Evolutionary conservation across 2,113 vertebrate genomes (phyloP).

Genomic region (Grammomys surdaster): DNA sequence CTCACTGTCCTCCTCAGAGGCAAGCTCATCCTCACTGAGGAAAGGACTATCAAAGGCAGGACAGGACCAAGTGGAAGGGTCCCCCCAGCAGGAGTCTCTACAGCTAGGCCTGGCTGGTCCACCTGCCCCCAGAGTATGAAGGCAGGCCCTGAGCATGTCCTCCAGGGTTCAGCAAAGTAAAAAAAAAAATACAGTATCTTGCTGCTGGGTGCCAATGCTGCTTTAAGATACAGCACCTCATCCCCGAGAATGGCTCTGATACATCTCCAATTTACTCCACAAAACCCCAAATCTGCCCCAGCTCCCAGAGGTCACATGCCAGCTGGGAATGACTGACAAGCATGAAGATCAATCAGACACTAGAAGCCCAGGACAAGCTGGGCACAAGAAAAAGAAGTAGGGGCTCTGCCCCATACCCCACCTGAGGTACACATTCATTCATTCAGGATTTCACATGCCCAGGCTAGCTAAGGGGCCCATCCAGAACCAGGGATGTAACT

Average conservation of each 20-base stretch:
- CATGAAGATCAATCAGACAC: background rate
- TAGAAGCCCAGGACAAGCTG: background rate
- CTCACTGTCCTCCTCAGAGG: background rate
- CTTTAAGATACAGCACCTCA: background rate
- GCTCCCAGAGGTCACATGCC: background rate
- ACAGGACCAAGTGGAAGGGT: too few relatives aligned
- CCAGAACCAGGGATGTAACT: background rate
- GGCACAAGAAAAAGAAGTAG: background rate
- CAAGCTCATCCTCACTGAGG: background rate
- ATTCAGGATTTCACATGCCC: background rate
- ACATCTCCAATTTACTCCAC: background rate
- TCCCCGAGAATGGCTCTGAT: background rate
- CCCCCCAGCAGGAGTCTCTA: background rate
- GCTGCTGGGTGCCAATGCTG: background rate
- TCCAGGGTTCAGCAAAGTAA: rapidly evolving
- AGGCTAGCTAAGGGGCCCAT: background rate
- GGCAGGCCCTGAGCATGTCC: background rate
- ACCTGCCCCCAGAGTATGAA: background rate
- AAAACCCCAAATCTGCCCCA: background rate
- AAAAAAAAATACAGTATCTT: background rate
- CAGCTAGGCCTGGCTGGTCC: background rate
- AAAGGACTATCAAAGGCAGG: background rate
- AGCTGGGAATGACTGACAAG: background rate
- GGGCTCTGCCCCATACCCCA: background rate
- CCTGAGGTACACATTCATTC: background rate